A percentile compares a stretch with the other conserved stretches of the same genome.
Evolutionary conservation across 2,797 vertebrate species (phyloP).

Genomic region (Lacerta bilineata): DNA sequence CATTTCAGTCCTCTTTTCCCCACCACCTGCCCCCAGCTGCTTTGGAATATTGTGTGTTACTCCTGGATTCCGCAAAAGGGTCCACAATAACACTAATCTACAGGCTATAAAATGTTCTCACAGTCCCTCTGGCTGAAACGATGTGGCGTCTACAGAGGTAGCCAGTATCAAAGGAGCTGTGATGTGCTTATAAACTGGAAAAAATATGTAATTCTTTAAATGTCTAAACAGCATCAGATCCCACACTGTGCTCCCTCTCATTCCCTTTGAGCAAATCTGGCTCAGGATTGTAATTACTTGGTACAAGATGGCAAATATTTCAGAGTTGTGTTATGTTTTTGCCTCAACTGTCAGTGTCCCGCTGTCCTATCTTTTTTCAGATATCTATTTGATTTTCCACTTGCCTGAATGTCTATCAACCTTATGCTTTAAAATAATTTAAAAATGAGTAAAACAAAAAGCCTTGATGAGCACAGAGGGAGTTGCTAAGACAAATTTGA

Average conservation of each 20-base stretch:
- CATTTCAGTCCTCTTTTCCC: not conserved
- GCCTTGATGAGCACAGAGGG: slow-evolving; percentile 48
- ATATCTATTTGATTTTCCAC: slow-evolving; percentile 38
- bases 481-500: slow-evolving; percentile 37
- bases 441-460: slow-evolving; percentile 31
- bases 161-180: not conserved
- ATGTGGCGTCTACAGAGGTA: not conserved
- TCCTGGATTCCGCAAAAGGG: not conserved
- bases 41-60: not conserved
- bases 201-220: slow-evolving; percentile 42
- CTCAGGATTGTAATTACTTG: slow-evolving; percentile 28
- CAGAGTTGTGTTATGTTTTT: slow-evolving; percentile 27
- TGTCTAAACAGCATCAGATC: slow-evolving; percentile 23
- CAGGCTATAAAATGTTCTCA: not conserved
- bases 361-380: slow-evolving; percentile 34
- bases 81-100: not conserved
- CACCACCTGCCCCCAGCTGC: not conserved
- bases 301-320: not conserved
- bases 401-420: slow-evolving; percentile 40
- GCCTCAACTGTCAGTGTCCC: slow-evolving; percentile 32
- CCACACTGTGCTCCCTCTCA: slow-evolving; percentile 30
- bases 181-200: not conserved
- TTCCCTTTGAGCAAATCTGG: slow-evolving; percentile 39
- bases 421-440: slow-evolving; percentile 1
- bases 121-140: not conserved